Evolutionary conservation across 1,140 invertebrate species (phyloP), one percentile per base, ranked within the genome.

Genomic region (Orius insidiosus): DNA sequence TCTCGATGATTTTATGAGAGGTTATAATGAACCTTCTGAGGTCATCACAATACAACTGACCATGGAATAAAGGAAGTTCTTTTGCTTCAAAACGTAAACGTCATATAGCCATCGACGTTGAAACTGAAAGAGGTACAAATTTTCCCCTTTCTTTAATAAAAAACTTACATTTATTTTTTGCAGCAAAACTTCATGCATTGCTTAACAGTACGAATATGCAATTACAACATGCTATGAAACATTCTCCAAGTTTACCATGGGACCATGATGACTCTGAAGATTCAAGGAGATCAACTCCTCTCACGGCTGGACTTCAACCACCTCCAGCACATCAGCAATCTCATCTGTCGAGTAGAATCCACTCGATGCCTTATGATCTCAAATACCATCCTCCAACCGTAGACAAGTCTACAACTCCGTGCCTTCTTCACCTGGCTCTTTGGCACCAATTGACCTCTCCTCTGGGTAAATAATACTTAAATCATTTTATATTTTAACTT

Each of bases 91-190:
- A 80, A 55, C 60, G 73, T 3, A 86, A 85, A 58, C 67, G 80
- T 13, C 81, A 86, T 56, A 87, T 88, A 58, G 84, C 85, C 16
- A 88, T 89, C 51, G 87, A 92, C 58, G 85, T 90, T n/a, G 86
- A 92, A 63, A 86, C 85, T 0, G 88, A 93, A 58, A 69, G 85
- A 60, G 70, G 70, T 74, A 61, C 53, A 43, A 49, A n/a, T n/a
- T n/a, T n/a, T n/a, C n/a, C 32, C 47, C 37, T 16, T 50, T 39
- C 38, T 50, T 43, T 47, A n/a, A n/a, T 50, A 15, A 36, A 36
- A 11, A 4, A 36, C n/a, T 15, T 9, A 11, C 54, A 42, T 51
- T 55, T 38, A 35, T 16, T 63, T 64, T 8, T n/a, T n/a, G n/a
- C 51, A 68, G 84, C 84, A 3, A 88, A 88, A 63, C 63, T 89